Base-by-base conservation (phyloP, 2,888 invertebrate species). In the Ganaspis brasiliensis region DNA sequence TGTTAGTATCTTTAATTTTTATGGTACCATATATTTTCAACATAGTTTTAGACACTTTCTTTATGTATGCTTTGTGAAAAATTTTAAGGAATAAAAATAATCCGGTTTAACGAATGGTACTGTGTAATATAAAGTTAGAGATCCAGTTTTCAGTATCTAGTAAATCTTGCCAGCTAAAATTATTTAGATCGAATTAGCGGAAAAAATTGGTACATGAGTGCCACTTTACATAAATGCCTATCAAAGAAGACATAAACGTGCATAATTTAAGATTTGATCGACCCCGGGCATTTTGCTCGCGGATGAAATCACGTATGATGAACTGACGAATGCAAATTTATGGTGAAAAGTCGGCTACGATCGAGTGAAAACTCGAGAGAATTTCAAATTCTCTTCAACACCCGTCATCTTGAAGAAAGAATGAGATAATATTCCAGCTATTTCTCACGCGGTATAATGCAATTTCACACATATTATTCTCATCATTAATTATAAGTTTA, bases 261-360 rank as follows among this genome's bases (percentile, higher is more conserved):
- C 63, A 63, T 63, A 63, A 40, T 63, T 40, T 63, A 40, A 63
- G 63, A 63, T 63, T 21, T 40, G 63, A 63, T 63, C 63, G 63
- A 63, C 21, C 40, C 6, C 1, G 19, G 63, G 63, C 63, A 63
- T 63, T 63, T 63, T 63, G 63, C 63, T 63, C 21, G 63, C 21
- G 63, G 63, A 63, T 40, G 37, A 63, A 63, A 63, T 63, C 63
- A 37, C 63, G 63, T 63, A 37, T 63, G 63, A 63, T 63, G 21
- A 63, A 63, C 63, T 63, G 63, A 63, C 63, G 40, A 63, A 40
- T 63, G 40, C 63, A 63, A 63, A 63, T 63, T 63, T 63, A 63
- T 63, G 52, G 21, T 19, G 40, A 63, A 63, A 63, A 63, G 63
- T 63, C 40, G 40, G 19, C 21, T 63, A 63, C 35, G 37, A 63